A percentile compares a stretch with the other conserved stretches of the same genome.
Conservation (phyloP, 2,113 vertebrate genomes). For the Oryzias curvinotus region DNA sequence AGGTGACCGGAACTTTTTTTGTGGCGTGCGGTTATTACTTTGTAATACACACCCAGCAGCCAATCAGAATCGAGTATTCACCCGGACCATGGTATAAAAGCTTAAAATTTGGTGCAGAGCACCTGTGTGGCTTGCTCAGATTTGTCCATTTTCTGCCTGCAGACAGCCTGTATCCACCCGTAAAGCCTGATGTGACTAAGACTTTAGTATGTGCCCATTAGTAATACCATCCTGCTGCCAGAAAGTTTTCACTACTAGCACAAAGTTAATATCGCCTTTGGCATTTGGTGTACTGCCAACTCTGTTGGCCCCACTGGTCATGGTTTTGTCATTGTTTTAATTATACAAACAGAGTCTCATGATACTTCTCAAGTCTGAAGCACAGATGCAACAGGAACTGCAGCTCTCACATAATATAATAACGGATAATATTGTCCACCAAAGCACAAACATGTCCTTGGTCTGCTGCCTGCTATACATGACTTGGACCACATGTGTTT, state of each 20-base stretch:
- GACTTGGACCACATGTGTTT: constrained; percentile 66
- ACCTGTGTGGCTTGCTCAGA: too few species aligned
- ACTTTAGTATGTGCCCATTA: constrained; percentile 33
- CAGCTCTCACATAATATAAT: constrained; percentile 24
- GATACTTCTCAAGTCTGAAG: constrained; percentile 30
- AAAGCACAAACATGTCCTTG: constrained; percentile 44
- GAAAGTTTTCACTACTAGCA: constrained; percentile 38
- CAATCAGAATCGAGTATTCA: too few species aligned
- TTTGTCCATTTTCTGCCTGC: too few species aligned
- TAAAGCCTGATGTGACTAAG: not conserved
- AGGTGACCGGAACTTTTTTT: too few species aligned
- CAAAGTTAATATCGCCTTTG: constrained; percentile 31
- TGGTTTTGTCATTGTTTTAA: constrained; percentile 18
- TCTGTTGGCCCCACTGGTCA: constrained; percentile 6
- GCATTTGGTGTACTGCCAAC: constrained; percentile 6
- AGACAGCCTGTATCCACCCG: too few species aligned
- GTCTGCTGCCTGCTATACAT: constrained; percentile 45
- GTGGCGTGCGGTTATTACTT: too few species aligned
- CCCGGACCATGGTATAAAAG: too few species aligned
- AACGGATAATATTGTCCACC: constrained; percentile 44
- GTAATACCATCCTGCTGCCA: constrained; percentile 32
- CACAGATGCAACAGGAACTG: constrained; percentile 18
- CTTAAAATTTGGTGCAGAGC: too few species aligned
- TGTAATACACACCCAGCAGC: too few species aligned
- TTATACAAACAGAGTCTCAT: constrained; percentile 17